These are phyloP conservation scores for Stenoptilia bipunctidactyla DNA, from an alignment of 2,888 invertebrate genomes.

Conservation along the genomic window DNA sequence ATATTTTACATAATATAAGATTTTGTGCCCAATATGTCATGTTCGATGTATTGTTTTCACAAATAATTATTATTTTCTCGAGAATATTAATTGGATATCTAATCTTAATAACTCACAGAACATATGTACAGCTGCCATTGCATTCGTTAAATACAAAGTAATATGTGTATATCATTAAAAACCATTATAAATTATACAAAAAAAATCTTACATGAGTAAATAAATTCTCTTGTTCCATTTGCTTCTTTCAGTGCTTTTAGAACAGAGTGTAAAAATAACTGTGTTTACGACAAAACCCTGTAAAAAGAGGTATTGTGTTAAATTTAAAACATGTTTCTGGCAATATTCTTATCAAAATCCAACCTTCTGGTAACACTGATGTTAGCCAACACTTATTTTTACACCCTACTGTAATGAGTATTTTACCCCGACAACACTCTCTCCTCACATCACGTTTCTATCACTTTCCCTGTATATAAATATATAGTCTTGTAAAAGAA, in stretches of 20 bases:
- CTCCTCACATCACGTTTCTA: slow-evolving; percentile 63
- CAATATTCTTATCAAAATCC: neutral
- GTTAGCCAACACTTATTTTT: slow-evolving; percentile 35
- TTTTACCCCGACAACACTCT: slow-evolving; percentile 64
- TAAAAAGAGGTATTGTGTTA: slow-evolving; percentile 14
- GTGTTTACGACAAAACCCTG: slow-evolving; percentile 30
- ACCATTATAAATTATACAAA: slow-evolving; percentile 52
- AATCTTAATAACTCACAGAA: neutral
- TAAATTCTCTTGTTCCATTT: slow-evolving; percentile 70
- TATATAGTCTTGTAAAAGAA: slow-evolving; percentile 71
- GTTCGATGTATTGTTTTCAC: slow-evolving; percentile 64
- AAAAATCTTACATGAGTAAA: slow-evolving; percentile 68
- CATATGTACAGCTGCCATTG: slow-evolving; percentile 64
- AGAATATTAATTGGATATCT: neutral
- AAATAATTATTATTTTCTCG: neutral
- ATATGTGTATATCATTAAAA: slow-evolving; percentile 41
- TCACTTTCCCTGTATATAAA: slow-evolving; percentile 71
- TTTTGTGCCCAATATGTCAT: slow-evolving; percentile 68
- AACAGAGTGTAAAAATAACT: slow-evolving; percentile 63
- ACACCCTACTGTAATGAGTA: slow-evolving; percentile 64
- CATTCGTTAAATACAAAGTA: slow-evolving; percentile 58
- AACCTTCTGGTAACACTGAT: slow-evolving; percentile 10
- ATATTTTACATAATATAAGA: neutral
- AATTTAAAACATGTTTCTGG: neutral
- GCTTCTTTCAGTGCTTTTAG: slow-evolving; percentile 60